A percentile compares a stretch with the other conserved stretches of the same genome.
phyloP scores from a whole-genome alignment of 1,140 invertebrate species.

The Lasioglossum albipes region DNA sequence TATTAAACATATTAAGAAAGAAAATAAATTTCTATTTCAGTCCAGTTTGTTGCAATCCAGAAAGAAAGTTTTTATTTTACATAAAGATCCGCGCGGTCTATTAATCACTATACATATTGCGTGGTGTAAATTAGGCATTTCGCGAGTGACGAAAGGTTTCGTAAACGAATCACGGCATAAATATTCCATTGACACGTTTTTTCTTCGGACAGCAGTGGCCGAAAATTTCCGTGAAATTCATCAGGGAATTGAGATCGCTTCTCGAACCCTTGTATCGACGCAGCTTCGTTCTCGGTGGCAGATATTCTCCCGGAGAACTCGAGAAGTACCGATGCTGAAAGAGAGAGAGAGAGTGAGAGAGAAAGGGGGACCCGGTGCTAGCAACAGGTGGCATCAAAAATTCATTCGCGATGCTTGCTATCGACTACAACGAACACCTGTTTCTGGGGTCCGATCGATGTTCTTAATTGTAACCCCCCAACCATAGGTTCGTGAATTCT shows the following conservation, averaged over 20 bases:
- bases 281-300: background rate
- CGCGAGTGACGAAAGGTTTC: no score
- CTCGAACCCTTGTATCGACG: background rate
- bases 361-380: slow-evolving; percentile 16
- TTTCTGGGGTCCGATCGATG: slow-evolving; percentile 52
- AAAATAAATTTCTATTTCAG: no score
- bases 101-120: no score
- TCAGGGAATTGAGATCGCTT: background rate
- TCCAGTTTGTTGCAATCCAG: no score
- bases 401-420: slow-evolving; percentile 62
- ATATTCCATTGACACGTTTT: background rate
- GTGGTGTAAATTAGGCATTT: no score
- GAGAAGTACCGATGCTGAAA: background rate
- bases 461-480: slow-evolving; percentile 53
- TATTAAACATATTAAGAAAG: no score
- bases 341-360: background rate
- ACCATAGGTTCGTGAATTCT: slow-evolving; percentile 7
- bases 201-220: background rate
- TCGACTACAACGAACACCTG: slow-evolving; percentile 60
- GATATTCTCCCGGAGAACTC: background rate
- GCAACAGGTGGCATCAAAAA: slow-evolving; percentile 73
- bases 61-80: no score
- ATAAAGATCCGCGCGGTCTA: no score
- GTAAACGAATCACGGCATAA: no score
- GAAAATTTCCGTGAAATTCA: background rate